These are phyloP conservation scores for Hoplodrina ambigua DNA, from an alignment of 2,888 invertebrate genomes.

Conservation along the genomic window DNA sequence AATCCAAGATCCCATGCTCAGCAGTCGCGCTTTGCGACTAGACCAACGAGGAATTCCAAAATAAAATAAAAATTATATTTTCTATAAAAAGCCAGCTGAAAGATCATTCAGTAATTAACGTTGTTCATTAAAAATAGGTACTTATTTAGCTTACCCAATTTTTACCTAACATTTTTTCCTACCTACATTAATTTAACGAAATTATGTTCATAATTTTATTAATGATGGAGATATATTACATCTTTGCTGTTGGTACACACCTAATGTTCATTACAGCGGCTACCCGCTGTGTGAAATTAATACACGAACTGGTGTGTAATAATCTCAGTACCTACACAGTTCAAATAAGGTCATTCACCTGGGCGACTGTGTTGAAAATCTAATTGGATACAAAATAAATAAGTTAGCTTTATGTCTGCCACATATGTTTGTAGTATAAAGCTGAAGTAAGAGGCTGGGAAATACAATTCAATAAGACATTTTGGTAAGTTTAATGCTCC, in stretches of 20 bases:
- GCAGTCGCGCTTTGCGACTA: too few species aligned
- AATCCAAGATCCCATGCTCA: too few species aligned
- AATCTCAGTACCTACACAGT: constrained; percentile 20
- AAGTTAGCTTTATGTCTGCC: neutral
- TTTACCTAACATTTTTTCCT: constrained; percentile 3
- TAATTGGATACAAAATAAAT: constrained; percentile 13
- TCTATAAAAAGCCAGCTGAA: neutral
- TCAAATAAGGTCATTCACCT: constrained; percentile 29
- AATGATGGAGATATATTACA: constrained; percentile 14
- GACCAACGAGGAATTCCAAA: too few species aligned
- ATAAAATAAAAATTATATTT: neutral
- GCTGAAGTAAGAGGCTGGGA: neutral
- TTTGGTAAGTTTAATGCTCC: too few species aligned
- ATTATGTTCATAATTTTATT: constrained; percentile 28
- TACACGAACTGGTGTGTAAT: constrained; percentile 39
- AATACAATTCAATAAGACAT: neutral
- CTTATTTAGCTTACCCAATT: neutral
- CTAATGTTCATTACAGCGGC: constrained; percentile 29
- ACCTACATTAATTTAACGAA: constrained; percentile 21
- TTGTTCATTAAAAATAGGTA: constrained; percentile 3
- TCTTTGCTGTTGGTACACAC: constrained; percentile 6
- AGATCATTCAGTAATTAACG: neutral
- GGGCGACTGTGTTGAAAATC: constrained; percentile 7
- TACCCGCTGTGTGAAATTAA: constrained; percentile 35
- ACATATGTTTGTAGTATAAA: neutral